Percentiles rank a stretch among this genome's conserved stretches.
These are phyloP conservation scores for Oscheius sp. DNA, from an alignment of 1,140 invertebrate genomes.

Conservation along the genomic window DNA sequence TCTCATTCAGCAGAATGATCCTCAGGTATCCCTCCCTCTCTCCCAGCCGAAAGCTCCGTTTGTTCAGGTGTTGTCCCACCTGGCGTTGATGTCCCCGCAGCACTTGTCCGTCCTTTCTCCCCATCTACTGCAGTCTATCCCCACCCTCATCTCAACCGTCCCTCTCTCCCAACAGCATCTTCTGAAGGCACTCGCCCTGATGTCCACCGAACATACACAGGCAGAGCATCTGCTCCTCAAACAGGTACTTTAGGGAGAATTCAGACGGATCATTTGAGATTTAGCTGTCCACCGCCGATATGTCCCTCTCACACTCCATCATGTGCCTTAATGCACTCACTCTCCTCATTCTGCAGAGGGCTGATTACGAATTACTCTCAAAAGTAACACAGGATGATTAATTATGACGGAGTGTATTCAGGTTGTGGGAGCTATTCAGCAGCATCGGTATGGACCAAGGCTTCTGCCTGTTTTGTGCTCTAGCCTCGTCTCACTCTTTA, in stretches of 20 bases:
- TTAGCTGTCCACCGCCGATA: constrained; percentile 38
- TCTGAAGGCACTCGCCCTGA: constrained; percentile 48
- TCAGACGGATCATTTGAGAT: no score
- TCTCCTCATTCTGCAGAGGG: constrained; percentile 50
- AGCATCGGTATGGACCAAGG: constrained; percentile 15
- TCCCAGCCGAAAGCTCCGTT: background rate
- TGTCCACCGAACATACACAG: constrained; percentile 47
- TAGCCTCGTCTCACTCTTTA: constrained; percentile 15
- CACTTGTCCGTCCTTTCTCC: constrained; percentile 6
- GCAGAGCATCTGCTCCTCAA: constrained; percentile 52
- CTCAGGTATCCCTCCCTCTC: background rate
- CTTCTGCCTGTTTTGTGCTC: constrained; percentile 30
- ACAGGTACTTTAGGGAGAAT: no score
- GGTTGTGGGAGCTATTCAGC: background rate
- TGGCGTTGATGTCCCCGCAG: constrained; percentile 4
- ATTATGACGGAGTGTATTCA: background rate
- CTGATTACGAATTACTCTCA: constrained; percentile 28
- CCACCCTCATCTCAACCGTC: background rate
- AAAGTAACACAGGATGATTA: background rate
- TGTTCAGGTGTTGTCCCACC: constrained; percentile 8
- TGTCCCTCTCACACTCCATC: constrained; percentile 44
- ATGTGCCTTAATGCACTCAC: constrained; percentile 51
- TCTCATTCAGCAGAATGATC: constrained; percentile 13
- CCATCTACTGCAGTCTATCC: background rate
- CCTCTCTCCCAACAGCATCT: constrained; percentile 22